A percentile compares a stretch with the other conserved stretches of the same genome.
Evolutionary conservation across 1,140 invertebrate species (phyloP).

Genomic region (Periplaneta americana): DNA sequence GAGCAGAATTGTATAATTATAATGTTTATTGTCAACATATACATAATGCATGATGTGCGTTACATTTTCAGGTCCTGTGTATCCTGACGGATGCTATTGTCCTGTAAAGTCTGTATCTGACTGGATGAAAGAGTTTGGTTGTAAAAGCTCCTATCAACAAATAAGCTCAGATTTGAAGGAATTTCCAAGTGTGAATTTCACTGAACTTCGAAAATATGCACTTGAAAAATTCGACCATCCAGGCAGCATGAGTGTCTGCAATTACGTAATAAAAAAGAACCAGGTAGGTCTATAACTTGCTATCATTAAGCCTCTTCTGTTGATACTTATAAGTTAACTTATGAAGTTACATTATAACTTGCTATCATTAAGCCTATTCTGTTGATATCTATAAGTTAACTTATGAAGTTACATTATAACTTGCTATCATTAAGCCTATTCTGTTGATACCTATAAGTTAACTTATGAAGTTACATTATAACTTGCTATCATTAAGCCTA

Average conservation of each 20-base stretch:
- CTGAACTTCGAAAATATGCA: slow-evolving; percentile 55
- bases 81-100: slow-evolving; percentile 83
- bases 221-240: slow-evolving; percentile 61
- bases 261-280: slow-evolving; percentile 85
- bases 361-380: no score
- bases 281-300: slow-evolving; percentile 42
- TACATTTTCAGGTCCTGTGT: slow-evolving; percentile 54
- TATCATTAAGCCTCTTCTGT: no score
- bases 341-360: no score
- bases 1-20: slow-evolving; percentile 16
- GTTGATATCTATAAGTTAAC: no score
- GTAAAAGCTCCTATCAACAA: slow-evolving; percentile 58
- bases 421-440: no score
- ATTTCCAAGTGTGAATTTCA: slow-evolving; percentile 71
- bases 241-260: slow-evolving; percentile 78
- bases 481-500: no score
- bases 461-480: no score
- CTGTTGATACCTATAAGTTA: no score
- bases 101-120: slow-evolving; percentile 54
- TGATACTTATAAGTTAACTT: no score
- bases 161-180: slow-evolving; percentile 67
- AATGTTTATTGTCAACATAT: slow-evolving; percentile 14
- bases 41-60: slow-evolving; percentile 15
- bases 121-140: slow-evolving; percentile 66
- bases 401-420: no score